These are phyloP conservation scores for Zoanthus solanderi DNA, from an alignment of 92 coral and sea anemone genomes.

Conservation along the genomic window DNA sequence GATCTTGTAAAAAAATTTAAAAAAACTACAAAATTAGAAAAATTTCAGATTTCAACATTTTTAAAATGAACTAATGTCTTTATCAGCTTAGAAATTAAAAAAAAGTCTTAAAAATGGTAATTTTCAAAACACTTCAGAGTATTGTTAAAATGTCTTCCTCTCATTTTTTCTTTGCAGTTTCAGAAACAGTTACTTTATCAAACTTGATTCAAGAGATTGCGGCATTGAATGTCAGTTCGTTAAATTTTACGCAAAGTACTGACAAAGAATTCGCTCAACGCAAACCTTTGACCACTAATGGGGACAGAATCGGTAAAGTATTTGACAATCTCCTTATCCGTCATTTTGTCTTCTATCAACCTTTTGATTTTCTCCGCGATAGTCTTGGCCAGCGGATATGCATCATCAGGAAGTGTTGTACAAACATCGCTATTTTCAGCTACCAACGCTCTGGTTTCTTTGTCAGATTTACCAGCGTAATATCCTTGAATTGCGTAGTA, in stretches of 20 bases:
- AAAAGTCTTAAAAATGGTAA: too few species aligned
- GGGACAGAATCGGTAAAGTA: conserved; percentile 62
- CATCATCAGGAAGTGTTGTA: conserved; percentile 63
- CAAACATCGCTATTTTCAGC: conserved; percentile 49
- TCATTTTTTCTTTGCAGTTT: too few species aligned
- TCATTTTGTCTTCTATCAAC: conserved; percentile 42
- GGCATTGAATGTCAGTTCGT: too few species aligned
- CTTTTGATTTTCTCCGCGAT: conserved; percentile 62
- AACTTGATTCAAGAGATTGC: too few species aligned
- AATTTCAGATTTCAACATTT: too few species aligned
- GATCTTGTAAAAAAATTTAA: too few species aligned
- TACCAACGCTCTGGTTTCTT: conserved; percentile 30
- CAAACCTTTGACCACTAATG: conserved; percentile 56
- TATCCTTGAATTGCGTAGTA: conserved; percentile 63
- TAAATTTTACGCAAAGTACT: conserved; percentile 46
- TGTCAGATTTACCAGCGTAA: conserved; percentile 48
- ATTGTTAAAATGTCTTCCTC: too few species aligned
- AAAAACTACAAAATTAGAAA: too few species aligned
- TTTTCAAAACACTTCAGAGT: too few species aligned
- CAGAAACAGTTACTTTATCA: too few species aligned
- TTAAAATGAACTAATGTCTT: too few species aligned
- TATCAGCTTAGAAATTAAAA: too few species aligned
- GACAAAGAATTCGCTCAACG: conserved; percentile 54
- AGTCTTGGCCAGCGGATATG: conserved; percentile 59
- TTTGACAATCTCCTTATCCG: conserved; percentile 64